These are phyloP conservation scores for Ageneiosus marmoratus DNA, from an alignment of 2,113 vertebrate species.

Conservation along the genomic window DNA sequence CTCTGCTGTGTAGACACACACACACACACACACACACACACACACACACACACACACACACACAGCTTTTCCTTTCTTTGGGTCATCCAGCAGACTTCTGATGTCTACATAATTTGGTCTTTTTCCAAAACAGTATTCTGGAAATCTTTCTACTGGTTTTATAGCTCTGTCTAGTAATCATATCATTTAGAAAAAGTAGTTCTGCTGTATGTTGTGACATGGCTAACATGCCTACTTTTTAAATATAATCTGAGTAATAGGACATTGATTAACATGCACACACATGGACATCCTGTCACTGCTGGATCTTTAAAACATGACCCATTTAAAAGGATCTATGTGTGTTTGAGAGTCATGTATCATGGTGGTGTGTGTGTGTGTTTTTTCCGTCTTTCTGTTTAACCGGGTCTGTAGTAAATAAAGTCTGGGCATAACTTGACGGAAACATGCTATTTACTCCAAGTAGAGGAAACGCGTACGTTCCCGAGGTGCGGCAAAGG, in stretches of 20 bases:
- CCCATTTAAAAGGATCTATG: not conserved
- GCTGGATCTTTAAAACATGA: not conserved
- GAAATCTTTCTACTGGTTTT: not conserved
- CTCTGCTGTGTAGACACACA: not conserved
- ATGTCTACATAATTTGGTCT: not conserved
- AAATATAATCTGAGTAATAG: not conserved
- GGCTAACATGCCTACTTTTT: not conserved
- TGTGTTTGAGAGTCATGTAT: not conserved
- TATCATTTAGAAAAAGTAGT: not conserved
- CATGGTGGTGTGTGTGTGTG: not conserved
- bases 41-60: not conserved
- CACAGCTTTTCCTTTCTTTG: slow-evolving; percentile 31
- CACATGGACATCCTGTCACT: not conserved
- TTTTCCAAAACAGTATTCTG: slow-evolving; percentile 7
- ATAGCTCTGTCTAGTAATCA: not conserved
- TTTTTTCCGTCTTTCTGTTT: not conserved
- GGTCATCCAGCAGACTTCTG: slow-evolving; percentile 17
- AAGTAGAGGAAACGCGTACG: not conserved
- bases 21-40: too few species aligned
- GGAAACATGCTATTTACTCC: slow-evolving; percentile 20
- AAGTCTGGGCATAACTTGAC: slow-evolving; percentile 15
- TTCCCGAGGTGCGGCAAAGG: not conserved
- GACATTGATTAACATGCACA: not conserved
- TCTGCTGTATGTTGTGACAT: not conserved
- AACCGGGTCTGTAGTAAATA: not conserved